Evolutionary conservation across 2,888 invertebrate genomes (phyloP).

Genomic region (Euzetes globulus): DNA sequence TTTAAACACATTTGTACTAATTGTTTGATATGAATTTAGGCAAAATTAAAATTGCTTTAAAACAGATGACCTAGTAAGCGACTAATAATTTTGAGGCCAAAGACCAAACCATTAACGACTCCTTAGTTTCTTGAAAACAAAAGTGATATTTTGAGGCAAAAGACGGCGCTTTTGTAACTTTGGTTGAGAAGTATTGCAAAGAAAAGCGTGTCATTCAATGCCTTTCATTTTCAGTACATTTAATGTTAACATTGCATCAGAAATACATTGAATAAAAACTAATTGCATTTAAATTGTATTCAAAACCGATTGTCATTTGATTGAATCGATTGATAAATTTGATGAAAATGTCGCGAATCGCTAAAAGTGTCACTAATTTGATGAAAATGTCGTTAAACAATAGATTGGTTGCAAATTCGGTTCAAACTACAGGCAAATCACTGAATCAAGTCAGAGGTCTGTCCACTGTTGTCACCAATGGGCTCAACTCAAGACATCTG

Average conservation of each 20-base stretch:
- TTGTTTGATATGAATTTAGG: no score
- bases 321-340: background rate
- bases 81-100: no score
- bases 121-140: no score
- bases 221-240: background rate
- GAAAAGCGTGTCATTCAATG: no score
- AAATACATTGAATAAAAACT: background rate
- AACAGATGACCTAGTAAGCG: no score
- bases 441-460: background rate
- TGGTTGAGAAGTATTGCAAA: no score
- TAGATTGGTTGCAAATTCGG: background rate
- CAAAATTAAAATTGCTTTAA: no score
- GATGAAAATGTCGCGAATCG: background rate
- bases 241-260: background rate
- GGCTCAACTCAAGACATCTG: background rate
- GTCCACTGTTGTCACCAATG: background rate
- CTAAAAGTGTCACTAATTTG: background rate
- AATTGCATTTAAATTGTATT: background rate
- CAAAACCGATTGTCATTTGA: background rate
- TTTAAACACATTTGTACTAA: no score
- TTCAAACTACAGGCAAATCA: background rate
- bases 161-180: no score
- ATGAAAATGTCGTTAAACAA: background rate
- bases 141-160: no score
- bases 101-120: no score